Conservation (phyloP, 2,797 vertebrate species). For the Cossypha dichroa region DNA sequence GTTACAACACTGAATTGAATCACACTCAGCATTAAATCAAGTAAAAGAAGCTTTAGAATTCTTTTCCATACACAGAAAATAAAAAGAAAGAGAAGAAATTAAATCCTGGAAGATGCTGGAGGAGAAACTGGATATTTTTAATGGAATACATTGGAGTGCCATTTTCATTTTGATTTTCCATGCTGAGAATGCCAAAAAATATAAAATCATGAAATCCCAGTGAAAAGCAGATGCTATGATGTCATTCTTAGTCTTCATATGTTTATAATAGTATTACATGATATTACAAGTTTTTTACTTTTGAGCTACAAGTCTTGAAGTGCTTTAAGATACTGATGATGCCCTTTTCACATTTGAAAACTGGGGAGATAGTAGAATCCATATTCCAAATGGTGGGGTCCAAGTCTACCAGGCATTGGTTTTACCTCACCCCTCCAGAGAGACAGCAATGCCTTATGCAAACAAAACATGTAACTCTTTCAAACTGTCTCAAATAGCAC, state of each 20-base stretch:
- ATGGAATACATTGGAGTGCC: not conserved
- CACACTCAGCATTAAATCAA: not conserved
- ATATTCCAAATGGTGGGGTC: not conserved
- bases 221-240: not conserved
- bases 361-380: not conserved
- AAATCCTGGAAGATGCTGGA: not conserved
- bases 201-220: not conserved
- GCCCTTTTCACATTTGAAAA: not conserved
- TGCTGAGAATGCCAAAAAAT: not conserved
- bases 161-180: slow-evolving; percentile 8
- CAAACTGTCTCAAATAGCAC: not conserved
- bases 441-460: not conserved
- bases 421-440: not conserved
- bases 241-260: not conserved
- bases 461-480: not conserved
- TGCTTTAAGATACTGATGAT: not conserved
- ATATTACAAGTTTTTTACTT: not conserved
- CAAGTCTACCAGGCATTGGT: not conserved
- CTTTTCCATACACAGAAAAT: not conserved
- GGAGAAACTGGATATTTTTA: slow-evolving; percentile 10
- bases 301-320: not conserved
- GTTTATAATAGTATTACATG: slow-evolving; percentile 4
- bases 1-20: slow-evolving; percentile 4
- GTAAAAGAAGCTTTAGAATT: not conserved
- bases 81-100: not conserved